Base-by-base conservation (phyloP, 2,113 vertebrate species). In the Rhabdornis inornatus region DNA sequence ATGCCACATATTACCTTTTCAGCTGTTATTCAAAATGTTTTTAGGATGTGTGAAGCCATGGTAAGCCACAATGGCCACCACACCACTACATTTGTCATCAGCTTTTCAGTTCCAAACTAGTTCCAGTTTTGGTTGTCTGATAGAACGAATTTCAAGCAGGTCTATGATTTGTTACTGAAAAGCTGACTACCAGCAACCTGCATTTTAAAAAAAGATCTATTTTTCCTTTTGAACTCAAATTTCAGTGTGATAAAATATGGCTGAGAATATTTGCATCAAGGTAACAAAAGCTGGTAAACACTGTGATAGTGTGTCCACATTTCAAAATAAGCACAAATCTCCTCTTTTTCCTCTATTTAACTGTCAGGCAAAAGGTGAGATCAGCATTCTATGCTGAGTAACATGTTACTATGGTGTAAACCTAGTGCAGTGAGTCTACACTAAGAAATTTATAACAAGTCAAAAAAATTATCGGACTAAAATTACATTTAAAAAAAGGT, bases 41-140 rank as follows among this genome's bases (percentile, higher is more conserved):
- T 5, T 66, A 50, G 78, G 53, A 56, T 0, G 0, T 28, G 23
- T 60, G 72, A 75, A 70, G 8, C 15, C 39, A 40, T 25, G 25
- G 10, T 19, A 74, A 27, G 10, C 33, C 64, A n/a, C 28, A 59
- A 37, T 23, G 35, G n/a, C 45, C 10, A 61, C 8, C 21, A 17
- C 11, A 30, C 6, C 42, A n/a, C 33, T 1, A 1, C 3, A 22
- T 14, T 53, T 2, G 1, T 47, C 37, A 57, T 23, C 50, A 70
- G 24, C 2, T 81, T 91, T 83, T 89, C 21, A 45, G 15, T 31
- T 83, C 9, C 68, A 65, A 61, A 18, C n/a, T 37, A 61, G 9
- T 18, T 53, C 39, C 37, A 61, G 55, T 55, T 68, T 28, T 74
- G 24, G 2, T 20, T 70, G 49, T 9, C 37, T 6, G 13, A 56